Evolutionary conservation across 64 coral and sea anemone species (phyloP), one percentile per base, ranked within the genome.

Genomic region (Cladopsammia gracilis): DNA sequence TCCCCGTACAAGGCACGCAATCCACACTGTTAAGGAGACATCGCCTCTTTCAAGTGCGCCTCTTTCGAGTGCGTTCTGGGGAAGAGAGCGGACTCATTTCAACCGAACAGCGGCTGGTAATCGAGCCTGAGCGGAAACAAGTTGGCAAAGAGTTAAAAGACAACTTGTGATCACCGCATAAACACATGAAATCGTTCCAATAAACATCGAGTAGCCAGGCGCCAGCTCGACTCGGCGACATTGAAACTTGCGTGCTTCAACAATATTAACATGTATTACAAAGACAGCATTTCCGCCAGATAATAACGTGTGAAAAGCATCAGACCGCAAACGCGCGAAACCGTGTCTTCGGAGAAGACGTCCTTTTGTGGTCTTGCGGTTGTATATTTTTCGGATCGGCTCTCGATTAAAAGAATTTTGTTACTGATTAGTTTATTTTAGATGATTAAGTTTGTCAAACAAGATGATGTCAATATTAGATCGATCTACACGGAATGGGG

Each of bases 171-270:
- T 18, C 42, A 16, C 15, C 78, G 62, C 80, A 64, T 50, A 9
- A 15, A 62, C 80, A 68, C 80, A 48, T 51, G 7, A n/a, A n/a
- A 48, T n/a, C 13, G 15, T 81, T 81, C 44, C 25, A 82, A 64
- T 26, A 9, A 48, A 11, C 58, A 64, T 82, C 34, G 2, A 34
- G 0, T 82, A 82, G 14, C 23, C 19, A 26, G 80, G 62, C 80
- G 80, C 62, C 80, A 20, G 16, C 62, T 84, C 61, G 80, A 68
- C 80, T 50, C n/a, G 8, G 44, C 62, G 45, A 44, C 58, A 82
- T 64, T 46, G 25, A 19, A 8, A 58, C 20, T 4, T 10, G 16
- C 14, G 62, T 25, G 10, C 47, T 24, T 84, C 46, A 46, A 25
- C 20, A 9, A 84, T 14, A 20, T 68, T 5, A 5, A 56, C 53